Evolutionary conservation across 1,140 invertebrate genomes (phyloP).

Genomic region (Drosophila dunni): DNA sequence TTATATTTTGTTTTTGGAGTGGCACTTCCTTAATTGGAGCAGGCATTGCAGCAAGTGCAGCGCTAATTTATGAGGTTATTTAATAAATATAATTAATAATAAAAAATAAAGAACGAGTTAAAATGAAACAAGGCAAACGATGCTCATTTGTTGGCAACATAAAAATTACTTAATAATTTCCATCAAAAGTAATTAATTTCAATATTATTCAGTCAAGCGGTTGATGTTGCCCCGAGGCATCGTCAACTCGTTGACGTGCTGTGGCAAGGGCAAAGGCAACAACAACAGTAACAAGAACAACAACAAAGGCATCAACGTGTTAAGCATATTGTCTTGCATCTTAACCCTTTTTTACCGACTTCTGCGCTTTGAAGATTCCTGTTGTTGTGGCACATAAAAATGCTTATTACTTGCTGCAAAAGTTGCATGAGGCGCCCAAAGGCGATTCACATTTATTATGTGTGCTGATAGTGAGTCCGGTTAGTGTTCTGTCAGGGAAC

Average conservation of each 20-base stretch:
- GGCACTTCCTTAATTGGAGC: slow-evolving; percentile 81
- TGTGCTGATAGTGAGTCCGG: background rate
- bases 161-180: slow-evolving; percentile 83
- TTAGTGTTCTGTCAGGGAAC: too few species aligned
- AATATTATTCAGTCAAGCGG: slow-evolving; percentile 72
- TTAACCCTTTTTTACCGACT: slow-evolving; percentile 54
- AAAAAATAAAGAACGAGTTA: slow-evolving; percentile 43
- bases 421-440: slow-evolving; percentile 58
- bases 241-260: slow-evolving; percentile 37
- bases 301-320: slow-evolving; percentile 53
- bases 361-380: slow-evolving; percentile 37
- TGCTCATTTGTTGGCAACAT: slow-evolving; percentile 54
- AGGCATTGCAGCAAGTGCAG: slow-evolving; percentile 76
- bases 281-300: background rate
- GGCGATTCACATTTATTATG: slow-evolving; percentile 62
- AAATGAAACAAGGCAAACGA: slow-evolving; percentile 17
- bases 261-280: slow-evolving; percentile 14
- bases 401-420: slow-evolving; percentile 71
- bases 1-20: slow-evolving; percentile 55
- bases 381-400: slow-evolving; percentile 69
- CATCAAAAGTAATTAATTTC: slow-evolving; percentile 82
- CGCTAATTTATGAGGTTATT: slow-evolving; percentile 80
- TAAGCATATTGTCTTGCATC: slow-evolving; percentile 63
- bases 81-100: slow-evolving; percentile 74
- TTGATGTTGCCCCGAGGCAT: slow-evolving; percentile 23